These are phyloP conservation scores for Sminthopsis crassicaudata DNA, from an alignment of 2,113 vertebrate genomes.

Conservation along the genomic window DNA sequence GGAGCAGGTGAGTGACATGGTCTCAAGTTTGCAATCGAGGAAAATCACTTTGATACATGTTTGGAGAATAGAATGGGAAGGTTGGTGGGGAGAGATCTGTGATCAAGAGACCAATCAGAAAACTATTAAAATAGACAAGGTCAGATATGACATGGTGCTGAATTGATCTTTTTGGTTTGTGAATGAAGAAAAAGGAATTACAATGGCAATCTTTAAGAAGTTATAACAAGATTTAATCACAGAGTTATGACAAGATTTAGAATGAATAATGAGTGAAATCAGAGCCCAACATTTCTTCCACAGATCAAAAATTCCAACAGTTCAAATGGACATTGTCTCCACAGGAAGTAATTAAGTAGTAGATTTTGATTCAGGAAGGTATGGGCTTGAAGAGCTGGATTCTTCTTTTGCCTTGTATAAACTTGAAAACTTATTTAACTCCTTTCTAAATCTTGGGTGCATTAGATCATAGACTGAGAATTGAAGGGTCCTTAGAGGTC, in stretches of 20 bases:
- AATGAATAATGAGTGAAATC: constrained; percentile 17
- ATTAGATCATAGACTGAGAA: background rate
- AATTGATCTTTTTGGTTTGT: background rate
- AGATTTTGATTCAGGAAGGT: background rate
- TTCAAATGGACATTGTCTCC: constrained; percentile 22
- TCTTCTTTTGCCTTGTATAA: background rate
- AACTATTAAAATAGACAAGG: background rate
- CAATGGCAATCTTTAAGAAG: background rate
- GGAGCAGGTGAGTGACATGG: background rate
- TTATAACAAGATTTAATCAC: background rate
- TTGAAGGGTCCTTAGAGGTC: background rate
- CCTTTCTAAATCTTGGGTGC: background rate
- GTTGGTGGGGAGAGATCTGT: background rate
- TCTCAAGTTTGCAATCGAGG: background rate
- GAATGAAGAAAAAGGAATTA: background rate
- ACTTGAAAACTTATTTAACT: background rate
- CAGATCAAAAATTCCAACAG: background rate
- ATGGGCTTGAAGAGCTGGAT: background rate
- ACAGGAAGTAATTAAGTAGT: background rate
- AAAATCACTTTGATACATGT: background rate
- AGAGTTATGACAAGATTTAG: background rate
- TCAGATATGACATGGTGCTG: background rate
- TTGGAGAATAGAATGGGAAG: background rate
- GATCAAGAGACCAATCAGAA: background rate
- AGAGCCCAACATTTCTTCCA: background rate